Evolutionary conservation across 2,797 vertebrate genomes (phyloP), one percentile per base, ranked within the genome.

Genomic region (Denticeps clupeoides): DNA sequence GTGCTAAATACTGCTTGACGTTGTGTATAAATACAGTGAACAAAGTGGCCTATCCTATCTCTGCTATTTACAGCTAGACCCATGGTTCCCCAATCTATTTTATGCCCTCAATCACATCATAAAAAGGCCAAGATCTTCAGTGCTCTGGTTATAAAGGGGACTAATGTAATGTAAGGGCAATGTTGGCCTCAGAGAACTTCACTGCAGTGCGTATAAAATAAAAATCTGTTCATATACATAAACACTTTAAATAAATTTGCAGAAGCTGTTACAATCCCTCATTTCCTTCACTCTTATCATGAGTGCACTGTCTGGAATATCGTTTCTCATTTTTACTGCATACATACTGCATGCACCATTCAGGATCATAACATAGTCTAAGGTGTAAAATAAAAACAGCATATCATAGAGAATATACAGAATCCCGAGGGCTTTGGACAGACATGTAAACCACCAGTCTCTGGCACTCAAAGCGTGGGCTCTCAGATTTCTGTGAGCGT

Each of bases 401-500:
- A 12, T 12, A 31, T 31, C n/a, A 31, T 31, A 31, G 28, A 31
- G 1, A 7, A 38, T 35, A 19, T 16, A 21, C 7, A 32, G n/a
- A n/a, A n/a, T n/a, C n/a, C 9, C 11, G 4, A 21, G 10, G 16
- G 16, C 35, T 35, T 7, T 35, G 7, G 6, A 35, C 7, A 35
- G 3, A 15, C 11, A 35, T 77, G 80, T 85, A 85, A 84, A 85
- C 78, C 66, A 37, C 58, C 22, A 35, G 41, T 56, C 53, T 57
- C n/a, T 3, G 9, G 21, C 18, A 11, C 10, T 18, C 8, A 45
- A 12, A 19, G 45, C 15, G 19, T 13, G 27, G 26, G 24, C 51
- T 43, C 62, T 88, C 77, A 99, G 72, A 99, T 97, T 73, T 99
- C 95, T 0, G 93, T 97, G 43, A 99, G 88, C 15, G 88, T 99